phyloP scores from a whole-genome alignment of 2,888 invertebrate genomes.

The Microplitis deprimator region DNA sequence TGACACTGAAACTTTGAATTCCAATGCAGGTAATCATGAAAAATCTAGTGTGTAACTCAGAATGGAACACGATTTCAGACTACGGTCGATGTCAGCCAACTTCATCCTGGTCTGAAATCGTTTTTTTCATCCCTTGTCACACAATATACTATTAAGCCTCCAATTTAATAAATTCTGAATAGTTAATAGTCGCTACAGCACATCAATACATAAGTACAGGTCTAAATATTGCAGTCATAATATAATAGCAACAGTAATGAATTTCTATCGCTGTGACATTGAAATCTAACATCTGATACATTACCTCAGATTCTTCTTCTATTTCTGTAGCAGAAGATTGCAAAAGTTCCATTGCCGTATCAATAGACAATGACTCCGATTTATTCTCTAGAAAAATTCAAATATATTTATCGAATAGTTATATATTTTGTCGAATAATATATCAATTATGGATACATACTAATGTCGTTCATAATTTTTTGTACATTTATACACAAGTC shows the following conservation, averaged over 20 bases:
- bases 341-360: conserved; percentile 88
- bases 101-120: too few species aligned
- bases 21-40: too few species aligned
- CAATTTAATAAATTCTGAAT: too few species aligned
- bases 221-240: too few species aligned
- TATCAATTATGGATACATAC: conserved; percentile 73
- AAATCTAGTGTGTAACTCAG: too few species aligned
- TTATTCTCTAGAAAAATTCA: conserved; percentile 77
- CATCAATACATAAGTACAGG: too few species aligned
- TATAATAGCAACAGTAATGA: background rate
- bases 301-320: conserved; percentile 92
- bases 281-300: conserved; percentile 37
- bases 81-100: too few species aligned
- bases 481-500: conserved; percentile 80
- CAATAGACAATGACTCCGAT: conserved; percentile 84
- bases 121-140: too few species aligned
- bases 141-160: too few species aligned
- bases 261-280: background rate
- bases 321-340: conserved; percentile 93
- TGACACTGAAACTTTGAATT: too few species aligned
- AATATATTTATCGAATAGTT: background rate
- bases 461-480: conserved; percentile 83
- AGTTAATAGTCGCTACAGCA: too few species aligned
- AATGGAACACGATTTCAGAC: too few species aligned
- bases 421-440: background rate